Evolutionary conservation across 2,797 vertebrate species (phyloP).

Genomic region (Catamblyrhynchus diadema): DNA sequence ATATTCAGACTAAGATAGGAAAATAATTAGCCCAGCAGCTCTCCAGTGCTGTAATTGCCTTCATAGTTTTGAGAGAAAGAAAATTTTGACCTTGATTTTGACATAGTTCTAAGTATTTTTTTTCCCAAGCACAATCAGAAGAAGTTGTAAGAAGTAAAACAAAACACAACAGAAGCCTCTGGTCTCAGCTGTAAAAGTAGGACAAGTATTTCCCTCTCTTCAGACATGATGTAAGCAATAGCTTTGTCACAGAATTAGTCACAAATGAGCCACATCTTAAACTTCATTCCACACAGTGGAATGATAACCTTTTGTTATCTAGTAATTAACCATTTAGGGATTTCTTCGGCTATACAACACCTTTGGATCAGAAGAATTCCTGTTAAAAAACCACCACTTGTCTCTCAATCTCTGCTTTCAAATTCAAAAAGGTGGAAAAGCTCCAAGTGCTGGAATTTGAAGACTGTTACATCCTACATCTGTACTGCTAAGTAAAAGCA

Average conservation of each 20-base stretch:
- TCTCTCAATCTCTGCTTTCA: not conserved
- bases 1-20: not conserved
- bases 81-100: not conserved
- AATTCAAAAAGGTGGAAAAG: not conserved
- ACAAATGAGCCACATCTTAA: not conserved
- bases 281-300: not conserved
- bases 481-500: not conserved
- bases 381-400: not conserved
- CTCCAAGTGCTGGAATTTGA: not conserved
- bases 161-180: not conserved
- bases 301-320: not conserved
- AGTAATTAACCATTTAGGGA: not conserved
- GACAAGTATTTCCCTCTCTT: not conserved
- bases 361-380: not conserved
- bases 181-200: not conserved
- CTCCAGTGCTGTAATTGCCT: not conserved
- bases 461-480: not conserved
- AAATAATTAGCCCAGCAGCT: not conserved
- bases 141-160: not conserved
- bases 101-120: not conserved
- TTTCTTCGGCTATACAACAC: not conserved
- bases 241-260: not conserved
- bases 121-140: not conserved
- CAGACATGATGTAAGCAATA: not conserved
- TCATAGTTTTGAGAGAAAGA: not conserved